Conservation (phyloP, 2,113 vertebrate genomes). For the Ceyx cyanopectus region DNA sequence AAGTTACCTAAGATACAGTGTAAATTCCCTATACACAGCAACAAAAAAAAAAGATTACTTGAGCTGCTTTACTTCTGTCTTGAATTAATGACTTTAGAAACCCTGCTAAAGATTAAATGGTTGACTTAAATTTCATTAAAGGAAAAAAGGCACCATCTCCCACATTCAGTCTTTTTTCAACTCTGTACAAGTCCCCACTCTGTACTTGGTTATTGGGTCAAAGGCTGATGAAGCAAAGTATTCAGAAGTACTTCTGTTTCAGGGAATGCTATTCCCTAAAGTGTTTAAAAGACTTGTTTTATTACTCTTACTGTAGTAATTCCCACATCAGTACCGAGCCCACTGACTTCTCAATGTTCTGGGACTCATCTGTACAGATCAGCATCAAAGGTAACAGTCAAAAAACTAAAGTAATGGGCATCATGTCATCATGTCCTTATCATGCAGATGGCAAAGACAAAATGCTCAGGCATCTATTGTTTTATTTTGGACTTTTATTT, state of each 20-base stretch:
- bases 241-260: not conserved
- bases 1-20: constrained; percentile 14
- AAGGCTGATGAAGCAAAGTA: not conserved
- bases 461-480: not conserved
- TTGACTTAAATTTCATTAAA: constrained; percentile 61
- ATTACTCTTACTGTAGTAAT: not conserved
- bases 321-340: not conserved
- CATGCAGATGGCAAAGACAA: not conserved
- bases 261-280: not conserved
- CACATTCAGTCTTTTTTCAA: not conserved
- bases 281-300: not conserved
- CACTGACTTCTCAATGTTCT: not conserved
- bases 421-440: not conserved
- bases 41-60: constrained; percentile 70
- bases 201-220: not conserved
- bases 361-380: not conserved
- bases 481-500: not conserved
- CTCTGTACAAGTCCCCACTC: not conserved
- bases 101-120: constrained; percentile 65
- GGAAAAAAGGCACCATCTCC: not conserved
- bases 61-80: constrained; percentile 48
- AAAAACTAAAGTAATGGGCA: not conserved
- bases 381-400: not conserved
- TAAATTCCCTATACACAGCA: not conserved
- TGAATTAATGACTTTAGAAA: constrained; percentile 68